Evolutionary conservation across 2,888 invertebrate genomes (phyloP).

Genomic region (Mimas tiliae): DNA sequence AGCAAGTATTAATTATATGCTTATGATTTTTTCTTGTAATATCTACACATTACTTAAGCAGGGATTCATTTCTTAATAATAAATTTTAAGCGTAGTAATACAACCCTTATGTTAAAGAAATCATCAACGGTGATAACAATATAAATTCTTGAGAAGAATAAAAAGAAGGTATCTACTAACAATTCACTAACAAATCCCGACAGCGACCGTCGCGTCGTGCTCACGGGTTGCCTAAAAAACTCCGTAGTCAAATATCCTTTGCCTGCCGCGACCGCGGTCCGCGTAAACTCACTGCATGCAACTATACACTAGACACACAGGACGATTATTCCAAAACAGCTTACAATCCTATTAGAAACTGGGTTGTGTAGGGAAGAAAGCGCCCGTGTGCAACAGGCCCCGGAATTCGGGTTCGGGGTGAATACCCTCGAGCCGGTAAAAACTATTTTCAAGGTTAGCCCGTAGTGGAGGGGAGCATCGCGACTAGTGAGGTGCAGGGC

Average conservation of each 20-base stretch:
- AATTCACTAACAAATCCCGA: constrained; percentile 73
- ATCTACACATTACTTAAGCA: neutral
- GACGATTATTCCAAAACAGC: constrained; percentile 48
- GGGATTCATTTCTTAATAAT: neutral
- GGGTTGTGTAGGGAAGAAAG: constrained; percentile 51
- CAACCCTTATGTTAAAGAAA: neutral
- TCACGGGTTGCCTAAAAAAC: constrained; percentile 77
- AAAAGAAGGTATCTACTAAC: constrained; percentile 48
- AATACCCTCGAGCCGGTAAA: constrained; percentile 83
- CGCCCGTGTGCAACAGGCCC: constrained; percentile 71
- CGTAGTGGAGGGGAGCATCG: constrained; percentile 77
- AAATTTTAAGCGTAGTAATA: neutral
- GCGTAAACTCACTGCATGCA: constrained; percentile 66
- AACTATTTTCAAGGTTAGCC: constrained; percentile 85
- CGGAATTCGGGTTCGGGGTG: constrained; percentile 83
- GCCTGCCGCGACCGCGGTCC: constrained; percentile 66
- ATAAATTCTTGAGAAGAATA: constrained; percentile 60
- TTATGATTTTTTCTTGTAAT: neutral
- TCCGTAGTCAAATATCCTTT: constrained; percentile 80
- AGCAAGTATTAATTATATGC: neutral
- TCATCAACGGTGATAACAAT: constrained; percentile 25
- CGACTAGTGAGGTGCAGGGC: constrained; percentile 75
- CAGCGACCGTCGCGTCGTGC: constrained; percentile 60
- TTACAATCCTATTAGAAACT: constrained; percentile 64
- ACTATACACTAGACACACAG: constrained; percentile 49